Evolutionary conservation across 2,113 vertebrate species (phyloP).

Genomic region (Ciconia boyciana): DNA sequence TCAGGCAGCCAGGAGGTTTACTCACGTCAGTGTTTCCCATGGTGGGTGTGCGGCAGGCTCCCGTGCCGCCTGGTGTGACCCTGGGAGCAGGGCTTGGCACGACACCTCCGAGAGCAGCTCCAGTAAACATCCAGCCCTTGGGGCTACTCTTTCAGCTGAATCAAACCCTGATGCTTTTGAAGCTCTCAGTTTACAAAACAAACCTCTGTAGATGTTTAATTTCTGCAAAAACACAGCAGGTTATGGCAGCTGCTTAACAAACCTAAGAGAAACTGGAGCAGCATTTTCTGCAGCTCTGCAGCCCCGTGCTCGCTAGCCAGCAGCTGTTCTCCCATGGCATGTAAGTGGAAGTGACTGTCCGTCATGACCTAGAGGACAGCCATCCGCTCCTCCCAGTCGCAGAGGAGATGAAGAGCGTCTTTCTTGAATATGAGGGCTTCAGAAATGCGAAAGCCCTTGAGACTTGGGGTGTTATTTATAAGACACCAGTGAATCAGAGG

Average conservation of each 20-base stretch:
- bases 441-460: not conserved
- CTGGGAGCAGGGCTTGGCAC: not conserved
- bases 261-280: not conserved
- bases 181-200: not conserved
- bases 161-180: not conserved
- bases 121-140: not conserved
- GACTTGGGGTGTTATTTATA: not conserved
- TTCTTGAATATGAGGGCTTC: not conserved
- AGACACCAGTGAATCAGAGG: not conserved
- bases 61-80: not conserved
- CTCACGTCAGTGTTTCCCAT: accelerated
- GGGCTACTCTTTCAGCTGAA: not conserved
- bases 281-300: not conserved
- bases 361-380: not conserved
- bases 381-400: not conserved
- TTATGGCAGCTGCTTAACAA: not conserved
- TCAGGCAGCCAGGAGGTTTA: not conserved
- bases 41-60: not conserved
- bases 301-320: accelerated
- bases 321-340: accelerated
- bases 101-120: not conserved
- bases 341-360: not conserved
- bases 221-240: not conserved
- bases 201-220: not conserved
- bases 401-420: not conserved